A percentile compares a stretch with the other conserved stretches of the same genome.
phyloP scores from a whole-genome alignment of 1,140 invertebrate genomes.

The Centruroides vittatus region DNA sequence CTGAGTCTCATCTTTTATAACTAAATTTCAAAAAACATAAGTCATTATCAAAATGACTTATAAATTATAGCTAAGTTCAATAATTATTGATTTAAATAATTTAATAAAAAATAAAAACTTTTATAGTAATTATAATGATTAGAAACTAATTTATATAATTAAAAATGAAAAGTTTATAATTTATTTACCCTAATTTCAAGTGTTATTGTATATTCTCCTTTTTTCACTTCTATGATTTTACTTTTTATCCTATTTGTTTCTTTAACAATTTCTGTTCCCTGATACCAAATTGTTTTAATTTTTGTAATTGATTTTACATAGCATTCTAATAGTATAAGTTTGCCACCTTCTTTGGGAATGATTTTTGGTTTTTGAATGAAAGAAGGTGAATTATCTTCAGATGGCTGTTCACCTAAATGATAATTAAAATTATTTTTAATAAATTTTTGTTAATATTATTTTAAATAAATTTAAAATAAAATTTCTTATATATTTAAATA shows the following conservation, averaged over 20 bases:
- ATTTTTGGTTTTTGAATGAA: constrained; percentile 95
- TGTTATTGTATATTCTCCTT: constrained; percentile 76
- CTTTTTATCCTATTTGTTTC: constrained; percentile 75
- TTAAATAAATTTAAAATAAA: neutral
- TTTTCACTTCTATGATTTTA: constrained; percentile 51
- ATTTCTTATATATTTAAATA: constrained; percentile 24
- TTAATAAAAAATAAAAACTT: no score
- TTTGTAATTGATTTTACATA: constrained; percentile 81
- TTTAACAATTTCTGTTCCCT: constrained; percentile 66
- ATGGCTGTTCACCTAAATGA: constrained; percentile 21
- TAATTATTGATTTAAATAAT: no score
- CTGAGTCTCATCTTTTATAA: no score
- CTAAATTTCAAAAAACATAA: no score
- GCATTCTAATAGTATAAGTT: constrained; percentile 89
- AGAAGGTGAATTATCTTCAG: constrained; percentile 66
- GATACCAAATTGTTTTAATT: constrained; percentile 56
- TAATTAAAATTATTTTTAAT: neutral
- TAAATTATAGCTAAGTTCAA: no score
- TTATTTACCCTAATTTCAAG: constrained; percentile 65
- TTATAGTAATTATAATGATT: no score
- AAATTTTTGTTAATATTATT: neutral
- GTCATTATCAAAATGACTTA: no score
- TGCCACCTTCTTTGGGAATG: constrained; percentile 90
- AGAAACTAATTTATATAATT: no score
- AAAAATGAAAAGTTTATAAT: neutral